A percentile compares a stretch with the other conserved stretches of the same genome.
Conservation (phyloP, 2,797 vertebrate species). For the Danionella dracula region DNA sequence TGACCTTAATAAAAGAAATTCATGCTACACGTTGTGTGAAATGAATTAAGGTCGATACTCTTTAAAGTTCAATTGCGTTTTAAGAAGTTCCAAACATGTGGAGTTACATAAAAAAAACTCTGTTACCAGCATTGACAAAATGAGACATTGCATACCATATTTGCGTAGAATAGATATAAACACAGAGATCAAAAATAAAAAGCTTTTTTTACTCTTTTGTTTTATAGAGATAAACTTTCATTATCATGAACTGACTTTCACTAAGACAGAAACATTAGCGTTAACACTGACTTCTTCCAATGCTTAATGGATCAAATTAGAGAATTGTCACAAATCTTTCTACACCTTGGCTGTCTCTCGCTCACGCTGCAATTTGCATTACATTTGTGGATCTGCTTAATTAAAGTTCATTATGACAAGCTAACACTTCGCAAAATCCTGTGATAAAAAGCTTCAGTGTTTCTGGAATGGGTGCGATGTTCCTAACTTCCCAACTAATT, state of each 20-base stretch:
- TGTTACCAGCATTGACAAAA: too few species aligned
- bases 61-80: too few species aligned
- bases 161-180: too few species aligned
- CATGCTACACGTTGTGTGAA: too few species aligned
- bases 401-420: slow-evolving; percentile 62
- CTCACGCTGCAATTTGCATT: slow-evolving; percentile 55
- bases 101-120: too few species aligned
- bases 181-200: too few species aligned
- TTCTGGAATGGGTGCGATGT: slow-evolving; percentile 46
- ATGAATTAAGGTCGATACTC: too few species aligned
- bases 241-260: slow-evolving; percentile 28
- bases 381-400: slow-evolving; percentile 61
- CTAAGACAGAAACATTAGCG: background rate
- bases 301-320: slow-evolving; percentile 71
- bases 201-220: too few species aligned
- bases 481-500: slow-evolving; percentile 62
- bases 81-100: too few species aligned
- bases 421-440: slow-evolving; percentile 48
- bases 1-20: too few species aligned
- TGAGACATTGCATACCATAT: too few species aligned
- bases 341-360: slow-evolving; percentile 10
- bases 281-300: slow-evolving; percentile 33
- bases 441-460: slow-evolving; percentile 63
- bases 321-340: slow-evolving; percentile 60
- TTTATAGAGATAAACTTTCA: too few species aligned